Base-by-base conservation (phyloP, 1,140 invertebrate genomes). In the Euglossa dilemma region DNA sequence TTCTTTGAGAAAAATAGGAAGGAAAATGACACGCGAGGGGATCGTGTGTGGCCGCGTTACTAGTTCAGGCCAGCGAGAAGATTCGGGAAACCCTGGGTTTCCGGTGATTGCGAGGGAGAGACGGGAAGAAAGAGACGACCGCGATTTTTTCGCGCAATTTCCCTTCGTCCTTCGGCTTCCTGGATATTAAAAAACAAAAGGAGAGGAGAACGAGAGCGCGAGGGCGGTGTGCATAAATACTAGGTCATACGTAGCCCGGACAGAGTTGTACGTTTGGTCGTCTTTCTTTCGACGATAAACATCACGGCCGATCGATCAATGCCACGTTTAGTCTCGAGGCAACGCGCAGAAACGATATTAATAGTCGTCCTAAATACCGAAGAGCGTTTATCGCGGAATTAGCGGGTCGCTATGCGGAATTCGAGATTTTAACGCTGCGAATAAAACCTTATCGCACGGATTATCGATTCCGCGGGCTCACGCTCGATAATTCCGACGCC, bases 301-400 rank as follows among this genome's bases (percentile, higher is more conserved):
- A 80, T 80, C 78, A 50, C 28, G n/a, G 59, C 54, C 78, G 28
- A 80, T 80, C 78, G 73, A 73, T 80, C 78, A 80, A 63, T 56
- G 78, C 70, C 78, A 56, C 67, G 57, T 77, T 64, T 72, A 73
- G 69, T n/a, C 67, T n/a, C 23, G 23, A 7, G 70, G 47, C 78
- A 23, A 69, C 59, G 23, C n/a, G 59, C 59, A 18, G 78, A 50
- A 64, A 80, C 70, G 78, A 80, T 73, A 80, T 80, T 80, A 72
- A 73, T 80, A 73, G 67, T 61, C 59, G 70, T 54, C 28, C 78
- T 54, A 71, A 80, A 71, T 80, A 72, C 70, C 59, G 50, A 18
- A 1, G 23, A 70, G 52, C 64, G 78, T 80, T 80, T 72, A 80
- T 80, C 78, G 70, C 73, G 47, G 78, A 80, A 80, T 72, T 73